These are phyloP conservation scores for Condylostylus longicornis DNA, from an alignment of 1,140 invertebrate genomes.

Conservation along the genomic window DNA sequence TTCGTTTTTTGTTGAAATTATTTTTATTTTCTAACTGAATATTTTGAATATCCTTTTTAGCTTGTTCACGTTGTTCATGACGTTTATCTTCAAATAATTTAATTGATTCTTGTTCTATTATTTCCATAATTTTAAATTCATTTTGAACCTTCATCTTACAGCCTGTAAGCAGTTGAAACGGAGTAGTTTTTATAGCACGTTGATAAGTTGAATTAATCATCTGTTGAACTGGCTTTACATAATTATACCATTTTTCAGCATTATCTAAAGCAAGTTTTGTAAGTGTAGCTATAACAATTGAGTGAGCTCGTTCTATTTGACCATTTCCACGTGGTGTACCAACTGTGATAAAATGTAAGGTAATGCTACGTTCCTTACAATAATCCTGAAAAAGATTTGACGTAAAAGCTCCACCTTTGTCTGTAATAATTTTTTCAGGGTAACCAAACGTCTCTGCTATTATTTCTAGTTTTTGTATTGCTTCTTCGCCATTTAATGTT, in stretches of 20 bases:
- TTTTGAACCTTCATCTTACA: conserved; percentile 1
- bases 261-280: conserved; percentile 1
- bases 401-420: conserved; percentile 17
- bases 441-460: conserved; percentile 21
- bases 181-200: conserved; percentile 3
- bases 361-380: conserved; percentile 12
- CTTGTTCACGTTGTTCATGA: too few species aligned
- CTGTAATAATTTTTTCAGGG: conserved; percentile 22
- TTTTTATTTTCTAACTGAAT: too few species aligned
- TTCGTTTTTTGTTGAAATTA: too few species aligned
- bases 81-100: too few species aligned
- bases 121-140: too few species aligned
- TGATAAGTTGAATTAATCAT: conserved; percentile 5
- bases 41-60: too few species aligned
- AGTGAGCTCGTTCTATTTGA: conserved; percentile 3
- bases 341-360: conserved; percentile 13
- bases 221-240: conserved; percentile 4
- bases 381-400: conserved; percentile 16
- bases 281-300: not conserved
- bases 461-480: conserved; percentile 10
- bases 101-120: too few species aligned
- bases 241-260: conserved; percentile 4
- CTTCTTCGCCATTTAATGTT: not conserved
- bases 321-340: conserved; percentile 15
- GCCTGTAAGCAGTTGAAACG: conserved; percentile 4